Percentiles rank a stretch among this genome's conserved stretches.
Evolutionary conservation across 2,888 invertebrate species (phyloP).

Genomic region (Cepaea hortensis): DNA sequence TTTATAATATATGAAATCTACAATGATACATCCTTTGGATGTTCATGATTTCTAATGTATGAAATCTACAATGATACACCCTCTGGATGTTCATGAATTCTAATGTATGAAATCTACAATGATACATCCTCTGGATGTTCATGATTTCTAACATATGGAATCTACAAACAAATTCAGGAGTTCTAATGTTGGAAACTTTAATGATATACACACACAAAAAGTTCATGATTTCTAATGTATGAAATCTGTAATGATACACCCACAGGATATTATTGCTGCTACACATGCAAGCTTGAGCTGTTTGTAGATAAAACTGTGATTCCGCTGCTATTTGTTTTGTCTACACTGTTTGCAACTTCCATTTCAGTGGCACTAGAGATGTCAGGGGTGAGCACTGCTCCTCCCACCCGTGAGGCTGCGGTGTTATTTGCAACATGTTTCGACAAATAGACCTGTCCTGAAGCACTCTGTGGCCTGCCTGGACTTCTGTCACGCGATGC

Average conservation of each 20-base stretch:
- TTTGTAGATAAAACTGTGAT: neutral
- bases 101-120: no score
- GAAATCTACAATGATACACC: neutral
- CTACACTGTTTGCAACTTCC: neutral
- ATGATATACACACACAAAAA: neutral
- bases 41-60: conserved; percentile 18
- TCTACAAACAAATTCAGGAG: no score
- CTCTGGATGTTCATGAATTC: no score
- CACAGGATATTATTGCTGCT: conserved; percentile 21
- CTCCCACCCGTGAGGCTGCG: neutral
- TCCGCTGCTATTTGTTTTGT: neutral
- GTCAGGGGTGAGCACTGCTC: conserved; percentile 1
- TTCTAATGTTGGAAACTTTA: no score
- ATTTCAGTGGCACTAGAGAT: neutral
- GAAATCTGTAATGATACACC: neutral
- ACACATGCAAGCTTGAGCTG: neutral
- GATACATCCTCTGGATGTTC: no score
- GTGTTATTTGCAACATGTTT: conserved; percentile 25
- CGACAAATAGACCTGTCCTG: conserved; percentile 24
- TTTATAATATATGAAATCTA: no score
- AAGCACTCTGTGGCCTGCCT: conserved; percentile 17
- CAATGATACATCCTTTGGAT: no score
- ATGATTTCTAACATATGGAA: no score
- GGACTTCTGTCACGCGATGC: conserved; percentile 26
- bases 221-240: conserved; percentile 19